Base-by-base conservation (phyloP, 2,113 vertebrate species). In the Indicator indicator region DNA sequence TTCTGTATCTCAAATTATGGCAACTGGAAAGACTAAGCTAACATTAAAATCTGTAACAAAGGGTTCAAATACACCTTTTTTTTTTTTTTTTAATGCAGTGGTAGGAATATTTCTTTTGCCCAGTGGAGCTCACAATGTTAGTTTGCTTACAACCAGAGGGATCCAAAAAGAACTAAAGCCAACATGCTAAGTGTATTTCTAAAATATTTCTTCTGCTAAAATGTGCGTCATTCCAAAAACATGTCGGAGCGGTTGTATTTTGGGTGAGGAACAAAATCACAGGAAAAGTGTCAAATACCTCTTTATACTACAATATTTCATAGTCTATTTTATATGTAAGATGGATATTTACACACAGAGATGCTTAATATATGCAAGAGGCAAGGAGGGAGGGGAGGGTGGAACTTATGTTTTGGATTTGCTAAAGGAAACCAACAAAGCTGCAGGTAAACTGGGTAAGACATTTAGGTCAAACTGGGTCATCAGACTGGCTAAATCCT, bases 121-220 rank as follows among this genome's bases (percentile, higher is more conserved):
- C 93, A 76, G 9, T 69, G 67, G 40, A 90, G 46, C 80, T 94
- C 67, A 74, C 74, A 86, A 62, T 72, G 83, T 79, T 86, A 83
- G 76, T 94, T 93, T 96, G 81, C 93, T 95, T 88, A 90, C 54
- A 94, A 65, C 44, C 54, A 88, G 80, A 94, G 88, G 24, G 76
- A 95, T 95, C 91, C 94, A 95, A 91, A 88, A 94, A 46, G 94
- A 96, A 95, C 90, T 68, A 92, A 97, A 90, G 92, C 91, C 95
- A 96, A 94, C 93, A 92, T 0, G 16, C 67, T 88, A 90, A 88
- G 77, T 80, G 91, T 95, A 86, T 96, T 95, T 95, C 94, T 93
- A 90, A 95, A 97, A 92, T 95, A 92, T 94, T 95, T 48, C 94
- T 95, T 94, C 93, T 8, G 1, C 91, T 95, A 88, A 97, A 95